Evolutionary conservation across 1,140 invertebrate genomes (phyloP).

Genomic region (Adelges cooleyi): DNA sequence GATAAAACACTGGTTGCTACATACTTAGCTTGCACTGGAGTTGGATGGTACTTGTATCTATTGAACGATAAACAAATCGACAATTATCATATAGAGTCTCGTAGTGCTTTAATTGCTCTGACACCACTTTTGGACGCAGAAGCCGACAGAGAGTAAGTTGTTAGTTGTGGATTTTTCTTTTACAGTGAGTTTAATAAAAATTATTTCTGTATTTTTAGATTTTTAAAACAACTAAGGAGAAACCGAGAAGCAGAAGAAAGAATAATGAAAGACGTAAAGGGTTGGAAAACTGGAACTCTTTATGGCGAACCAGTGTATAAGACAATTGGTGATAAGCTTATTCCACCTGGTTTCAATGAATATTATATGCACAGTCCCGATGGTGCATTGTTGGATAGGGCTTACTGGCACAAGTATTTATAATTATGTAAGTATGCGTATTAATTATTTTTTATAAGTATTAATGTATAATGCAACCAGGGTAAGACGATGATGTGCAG

Average conservation of each 20-base stretch:
- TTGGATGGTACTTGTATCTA: conserved; percentile 47
- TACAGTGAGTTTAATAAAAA: no score
- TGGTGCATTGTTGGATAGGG: conserved; percentile 35
- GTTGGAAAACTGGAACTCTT: conserved; percentile 79
- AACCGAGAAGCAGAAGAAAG: conserved; percentile 74
- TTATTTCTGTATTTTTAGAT: conserved; percentile 38
- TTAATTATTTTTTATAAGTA: no score
- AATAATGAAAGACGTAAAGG: conserved; percentile 75
- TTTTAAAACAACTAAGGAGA: conserved; percentile 60
- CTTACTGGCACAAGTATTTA: conserved; percentile 5
- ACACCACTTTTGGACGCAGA: conserved; percentile 66
- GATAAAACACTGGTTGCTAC: conserved; percentile 47
- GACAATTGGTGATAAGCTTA: conserved; percentile 41
- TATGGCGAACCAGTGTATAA: conserved; percentile 72
- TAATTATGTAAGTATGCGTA: conserved; percentile 17
- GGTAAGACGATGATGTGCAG: no score
- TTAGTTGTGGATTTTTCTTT: no score
- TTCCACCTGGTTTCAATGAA: conserved; percentile 51
- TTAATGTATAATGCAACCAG: no score
- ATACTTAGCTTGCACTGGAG: conserved; percentile 48
- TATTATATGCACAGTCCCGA: conserved; percentile 54
- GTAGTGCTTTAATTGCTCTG: conserved; percentile 59
- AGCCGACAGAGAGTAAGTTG: conserved; percentile 46
- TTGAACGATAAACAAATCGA: conserved; percentile 33
- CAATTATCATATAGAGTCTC: conserved; percentile 50